Evolutionary conservation across 1,140 invertebrate genomes (phyloP).

Genomic region (Micrasema longulum): DNA sequence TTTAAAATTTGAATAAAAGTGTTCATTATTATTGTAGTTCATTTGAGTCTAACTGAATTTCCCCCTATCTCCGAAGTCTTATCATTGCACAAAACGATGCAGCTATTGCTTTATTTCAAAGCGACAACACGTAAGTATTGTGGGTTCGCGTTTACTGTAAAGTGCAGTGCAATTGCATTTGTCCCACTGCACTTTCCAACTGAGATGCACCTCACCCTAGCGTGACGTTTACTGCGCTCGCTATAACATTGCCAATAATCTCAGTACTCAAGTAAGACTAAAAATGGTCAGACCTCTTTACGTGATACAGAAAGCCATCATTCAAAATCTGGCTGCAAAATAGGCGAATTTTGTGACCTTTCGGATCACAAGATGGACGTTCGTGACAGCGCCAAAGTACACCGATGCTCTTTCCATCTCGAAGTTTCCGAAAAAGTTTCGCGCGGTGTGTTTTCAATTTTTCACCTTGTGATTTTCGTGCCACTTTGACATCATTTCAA

Average conservation of each 20-base stretch:
- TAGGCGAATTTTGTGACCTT: constrained; percentile 27
- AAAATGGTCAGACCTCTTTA: constrained; percentile 52
- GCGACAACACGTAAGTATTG: background rate
- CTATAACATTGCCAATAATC: constrained; percentile 52
- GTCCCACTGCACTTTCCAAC: constrained; percentile 20
- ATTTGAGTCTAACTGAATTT: too few species aligned
- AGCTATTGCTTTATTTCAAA: background rate
- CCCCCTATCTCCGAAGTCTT: too few species aligned
- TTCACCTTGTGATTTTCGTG: constrained; percentile 14
- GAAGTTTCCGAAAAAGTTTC: background rate
- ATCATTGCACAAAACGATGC: background rate
- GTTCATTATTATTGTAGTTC: too few species aligned
- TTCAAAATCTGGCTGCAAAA: constrained; percentile 44
- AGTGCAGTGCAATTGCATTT: constrained; percentile 11
- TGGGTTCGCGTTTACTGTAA: background rate
- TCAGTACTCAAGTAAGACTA: constrained; percentile 48
- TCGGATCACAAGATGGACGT: constrained; percentile 8
- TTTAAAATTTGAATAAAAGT: too few species aligned
- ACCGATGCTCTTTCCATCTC: too few species aligned
- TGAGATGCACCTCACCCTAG: constrained; percentile 45
- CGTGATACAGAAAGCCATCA: constrained; percentile 48
- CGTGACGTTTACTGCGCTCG: constrained; percentile 46
- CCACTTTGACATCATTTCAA: constrained; percentile 19
- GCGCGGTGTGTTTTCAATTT: background rate
- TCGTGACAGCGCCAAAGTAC: background rate